Conservation (phyloP, 2,797 vertebrate species). For the Lepilemur septentrionalis region DNA sequence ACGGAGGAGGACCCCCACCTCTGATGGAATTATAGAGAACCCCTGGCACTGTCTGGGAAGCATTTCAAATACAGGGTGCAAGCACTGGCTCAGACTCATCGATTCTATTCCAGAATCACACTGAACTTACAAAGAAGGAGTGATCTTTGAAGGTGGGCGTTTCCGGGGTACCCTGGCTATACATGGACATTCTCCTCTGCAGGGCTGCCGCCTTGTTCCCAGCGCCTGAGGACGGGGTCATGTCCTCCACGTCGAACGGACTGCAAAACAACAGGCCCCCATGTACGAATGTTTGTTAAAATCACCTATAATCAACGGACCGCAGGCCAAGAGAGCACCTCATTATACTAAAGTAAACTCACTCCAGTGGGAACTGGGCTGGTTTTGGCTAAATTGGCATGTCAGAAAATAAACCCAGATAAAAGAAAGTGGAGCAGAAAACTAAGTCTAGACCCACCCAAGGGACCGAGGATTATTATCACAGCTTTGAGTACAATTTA, state of each 20-base stretch:
- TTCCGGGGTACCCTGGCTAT: slow-evolving; percentile 98
- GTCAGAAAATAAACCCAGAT: not conserved
- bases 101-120: not conserved
- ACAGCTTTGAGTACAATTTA: not conserved
- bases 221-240: slow-evolving; percentile 93
- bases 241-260: slow-evolving; percentile 97
- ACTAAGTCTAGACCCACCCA: not conserved
- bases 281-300: fast-evolving
- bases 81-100: not conserved
- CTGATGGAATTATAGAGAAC: not conserved
- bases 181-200: slow-evolving; percentile 97
- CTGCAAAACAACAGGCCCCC: slow-evolving; percentile 78
- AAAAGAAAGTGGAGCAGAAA: not conserved
- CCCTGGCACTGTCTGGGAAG: fast-evolving
- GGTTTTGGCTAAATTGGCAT: not conserved
- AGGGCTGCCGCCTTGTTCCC: slow-evolving; percentile 94
- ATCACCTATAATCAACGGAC: fast-evolving
- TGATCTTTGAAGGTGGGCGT: slow-evolving; percentile 96
- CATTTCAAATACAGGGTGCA: not conserved
- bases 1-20: not conserved
- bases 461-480: not conserved
- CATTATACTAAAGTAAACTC: not conserved
- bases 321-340: not conserved
- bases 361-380: not conserved
- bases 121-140: slow-evolving; percentile 96